phyloP scores from a whole-genome alignment of 1,140 invertebrate species.

The Heliconius himera region DNA sequence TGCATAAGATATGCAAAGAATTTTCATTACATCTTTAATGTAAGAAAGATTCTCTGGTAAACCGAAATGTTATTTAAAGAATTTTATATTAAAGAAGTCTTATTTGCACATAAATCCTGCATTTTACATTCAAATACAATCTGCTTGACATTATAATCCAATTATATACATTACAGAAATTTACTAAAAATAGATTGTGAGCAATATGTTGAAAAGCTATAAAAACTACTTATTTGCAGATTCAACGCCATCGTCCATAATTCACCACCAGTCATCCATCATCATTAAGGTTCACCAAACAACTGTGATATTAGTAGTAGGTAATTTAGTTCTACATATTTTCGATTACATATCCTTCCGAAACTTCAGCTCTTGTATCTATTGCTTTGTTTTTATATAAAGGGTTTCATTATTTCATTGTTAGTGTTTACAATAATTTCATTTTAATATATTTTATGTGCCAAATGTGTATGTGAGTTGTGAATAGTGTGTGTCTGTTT shows the following conservation, averaged over 20 bases:
- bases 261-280: slow-evolving; percentile 81
- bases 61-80: too few species aligned
- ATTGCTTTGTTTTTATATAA: slow-evolving; percentile 37
- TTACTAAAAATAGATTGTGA: neutral
- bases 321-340: slow-evolving; percentile 44
- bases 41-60: too few species aligned
- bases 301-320: slow-evolving; percentile 75
- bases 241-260: slow-evolving; percentile 86
- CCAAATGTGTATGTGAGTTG: slow-evolving; percentile 5
- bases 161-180: neutral
- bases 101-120: too few species aligned
- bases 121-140: neutral
- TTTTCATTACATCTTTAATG: too few species aligned
- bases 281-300: slow-evolving; percentile 62
- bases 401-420: slow-evolving; percentile 23
- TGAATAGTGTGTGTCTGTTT: neutral
- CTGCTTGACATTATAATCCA: neutral
- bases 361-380: slow-evolving; percentile 34
- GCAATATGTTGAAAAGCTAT: slow-evolving; percentile 18
- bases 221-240: slow-evolving; percentile 52
- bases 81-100: too few species aligned
- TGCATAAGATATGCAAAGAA: too few species aligned
- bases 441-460: neutral
- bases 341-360: slow-evolving; percentile 22
- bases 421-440: neutral